Conservation (phyloP, 2,797 vertebrate species). For the Silurus aristotelis region DNA sequence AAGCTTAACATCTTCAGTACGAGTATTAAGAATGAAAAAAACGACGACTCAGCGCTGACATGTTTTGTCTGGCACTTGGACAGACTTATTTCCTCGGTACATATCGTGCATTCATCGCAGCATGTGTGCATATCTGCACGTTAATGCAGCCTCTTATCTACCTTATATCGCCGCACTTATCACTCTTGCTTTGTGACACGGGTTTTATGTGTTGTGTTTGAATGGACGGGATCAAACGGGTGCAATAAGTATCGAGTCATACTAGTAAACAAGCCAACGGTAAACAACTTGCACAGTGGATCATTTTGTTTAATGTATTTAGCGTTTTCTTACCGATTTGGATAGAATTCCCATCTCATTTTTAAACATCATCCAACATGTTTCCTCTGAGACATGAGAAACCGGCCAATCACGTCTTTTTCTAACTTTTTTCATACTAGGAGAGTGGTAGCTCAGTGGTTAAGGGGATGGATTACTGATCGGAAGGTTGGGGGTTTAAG, state of each 20-base stretch:
- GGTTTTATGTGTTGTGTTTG: neutral
- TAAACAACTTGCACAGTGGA: neutral
- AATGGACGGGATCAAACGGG: neutral
- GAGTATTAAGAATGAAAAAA: too few relatives aligned
- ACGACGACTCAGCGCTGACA: too few relatives aligned
- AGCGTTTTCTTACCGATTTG: neutral
- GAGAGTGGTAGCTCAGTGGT: too few relatives aligned
- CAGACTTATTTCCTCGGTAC: neutral
- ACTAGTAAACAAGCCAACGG: neutral
- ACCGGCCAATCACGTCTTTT: too few relatives aligned
- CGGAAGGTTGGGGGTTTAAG: too few relatives aligned
- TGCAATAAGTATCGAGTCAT: neutral
- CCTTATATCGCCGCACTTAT: conserved; percentile 47
- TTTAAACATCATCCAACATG: too few relatives aligned
- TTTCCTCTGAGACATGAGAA: too few relatives aligned
- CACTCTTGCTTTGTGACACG: conserved; percentile 49
- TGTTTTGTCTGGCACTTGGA: neutral
- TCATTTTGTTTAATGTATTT: neutral
- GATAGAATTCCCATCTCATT: neutral
- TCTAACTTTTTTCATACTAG: too few relatives aligned
- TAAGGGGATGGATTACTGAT: too few relatives aligned
- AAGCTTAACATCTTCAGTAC: too few relatives aligned
- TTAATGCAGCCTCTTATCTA: conserved; percentile 36
- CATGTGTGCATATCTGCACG: conserved; percentile 36
- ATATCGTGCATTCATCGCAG: neutral